Percentiles rank a stretch among this genome's conserved stretches.
Evolutionary conservation across 2,113 vertebrate genomes (phyloP).

Genomic region (Gobius niger): DNA sequence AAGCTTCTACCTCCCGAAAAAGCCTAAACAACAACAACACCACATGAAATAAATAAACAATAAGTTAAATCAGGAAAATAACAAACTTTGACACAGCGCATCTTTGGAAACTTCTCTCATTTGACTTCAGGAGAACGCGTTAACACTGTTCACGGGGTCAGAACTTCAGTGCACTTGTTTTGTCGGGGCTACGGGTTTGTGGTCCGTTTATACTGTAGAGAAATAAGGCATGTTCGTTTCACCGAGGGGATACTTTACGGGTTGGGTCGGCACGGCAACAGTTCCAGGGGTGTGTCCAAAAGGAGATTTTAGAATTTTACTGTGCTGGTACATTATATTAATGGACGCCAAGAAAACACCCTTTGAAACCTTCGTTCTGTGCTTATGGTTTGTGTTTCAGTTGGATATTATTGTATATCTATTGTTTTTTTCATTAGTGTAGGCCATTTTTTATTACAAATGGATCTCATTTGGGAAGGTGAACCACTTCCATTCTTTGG

Average conservation of each 20-base stretch:
- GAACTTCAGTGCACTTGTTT: not conserved
- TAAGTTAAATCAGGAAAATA: slow-evolving; percentile 61
- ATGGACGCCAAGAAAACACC: not conserved
- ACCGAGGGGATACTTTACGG: not conserved
- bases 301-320: not conserved
- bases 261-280: slow-evolving; percentile 6
- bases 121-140: not conserved
- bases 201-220: not conserved
- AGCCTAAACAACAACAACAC: slow-evolving; percentile 27
- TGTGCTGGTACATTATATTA: too few relatives aligned
- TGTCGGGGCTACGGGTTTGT: not conserved
- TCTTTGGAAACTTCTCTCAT: slow-evolving; percentile 9
- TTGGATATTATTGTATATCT: too few relatives aligned
- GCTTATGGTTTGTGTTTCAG: too few relatives aligned
- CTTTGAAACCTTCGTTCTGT: not conserved
- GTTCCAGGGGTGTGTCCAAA: not conserved
- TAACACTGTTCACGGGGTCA: slow-evolving; percentile 8
- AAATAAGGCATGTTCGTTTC: not conserved
- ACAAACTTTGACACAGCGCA: slow-evolving; percentile 13
- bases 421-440: too few relatives aligned
- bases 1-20: slow-evolving; percentile 14
- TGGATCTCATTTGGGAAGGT: not conserved
- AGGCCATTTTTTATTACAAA: too few relatives aligned
- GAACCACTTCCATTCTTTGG: not conserved
- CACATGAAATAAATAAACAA: slow-evolving; percentile 65